Evolutionary conservation across 23 tunicate species (phyloP).

Genomic region (Halocynthia roretzi): DNA sequence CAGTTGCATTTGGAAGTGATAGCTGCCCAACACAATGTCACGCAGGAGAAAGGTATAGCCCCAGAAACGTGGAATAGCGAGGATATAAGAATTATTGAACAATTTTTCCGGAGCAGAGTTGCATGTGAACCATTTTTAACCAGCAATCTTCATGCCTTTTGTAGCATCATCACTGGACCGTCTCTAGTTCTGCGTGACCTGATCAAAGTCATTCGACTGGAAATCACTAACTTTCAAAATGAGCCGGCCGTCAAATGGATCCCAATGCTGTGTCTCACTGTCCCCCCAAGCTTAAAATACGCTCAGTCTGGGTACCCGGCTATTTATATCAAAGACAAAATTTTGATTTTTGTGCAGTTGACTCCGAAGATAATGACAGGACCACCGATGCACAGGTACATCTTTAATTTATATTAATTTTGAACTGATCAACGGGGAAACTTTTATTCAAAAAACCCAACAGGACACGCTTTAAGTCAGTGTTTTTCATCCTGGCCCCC

Average conservation of each 20-base stretch:
- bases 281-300: constrained; percentile 43
- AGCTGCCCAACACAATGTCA: background rate
- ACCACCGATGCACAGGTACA: constrained; percentile 19
- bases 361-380: constrained; percentile 15
- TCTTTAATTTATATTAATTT: background rate
- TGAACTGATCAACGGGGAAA: background rate
- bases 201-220: constrained; percentile 67
- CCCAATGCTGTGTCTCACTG: constrained; percentile 57
- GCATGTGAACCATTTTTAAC: constrained; percentile 42
- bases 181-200: constrained; percentile 45
- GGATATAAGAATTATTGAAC: constrained; percentile 31
- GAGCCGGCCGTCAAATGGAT: constrained; percentile 42
- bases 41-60: constrained; percentile 8
- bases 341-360: constrained; percentile 51
- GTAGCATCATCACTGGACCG: constrained; percentile 60
- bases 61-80: constrained; percentile 22
- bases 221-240: constrained; percentile 18
- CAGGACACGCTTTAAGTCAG: too few species aligned
- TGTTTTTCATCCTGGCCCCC: too few species aligned
- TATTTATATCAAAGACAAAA: constrained; percentile 58
- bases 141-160: constrained; percentile 39
- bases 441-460: background rate
- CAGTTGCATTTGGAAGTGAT: too few species aligned
- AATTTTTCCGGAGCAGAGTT: constrained; percentile 56
- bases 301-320: constrained; percentile 47